Percentiles rank a stretch among this genome's conserved stretches.
These are phyloP conservation scores for Drosophila pruinosa DNA, from an alignment of 1,140 invertebrate species.

Conservation along the genomic window DNA sequence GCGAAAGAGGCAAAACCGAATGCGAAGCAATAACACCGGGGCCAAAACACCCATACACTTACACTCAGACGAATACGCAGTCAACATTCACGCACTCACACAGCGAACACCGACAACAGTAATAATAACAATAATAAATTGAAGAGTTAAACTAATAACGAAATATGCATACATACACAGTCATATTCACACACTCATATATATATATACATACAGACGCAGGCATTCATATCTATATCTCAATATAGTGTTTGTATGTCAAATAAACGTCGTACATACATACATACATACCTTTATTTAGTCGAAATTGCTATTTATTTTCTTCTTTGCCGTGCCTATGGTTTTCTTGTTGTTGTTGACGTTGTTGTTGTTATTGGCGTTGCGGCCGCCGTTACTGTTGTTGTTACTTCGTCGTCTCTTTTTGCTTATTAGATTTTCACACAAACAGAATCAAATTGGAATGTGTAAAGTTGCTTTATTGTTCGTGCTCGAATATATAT, in stretches of 20 bases:
- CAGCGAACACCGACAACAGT: conserved; percentile 22
- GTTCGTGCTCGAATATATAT: conserved; percentile 8
- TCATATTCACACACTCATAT: not conserved
- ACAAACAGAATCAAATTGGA: conserved; percentile 68
- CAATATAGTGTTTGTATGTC: conserved; percentile 34
- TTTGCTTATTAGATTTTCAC: conserved; percentile 67
- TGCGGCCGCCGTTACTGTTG: conserved; percentile 19
- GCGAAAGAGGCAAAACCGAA: conserved; percentile 29
- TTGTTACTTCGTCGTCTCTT: conserved; percentile 35
- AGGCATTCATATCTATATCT: conserved; percentile 27
- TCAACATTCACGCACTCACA: conserved; percentile 22
- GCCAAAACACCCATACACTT: conserved; percentile 24
- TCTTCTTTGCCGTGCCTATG: conserved; percentile 62
- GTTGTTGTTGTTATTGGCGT: conserved; percentile 41
- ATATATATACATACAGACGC: not conserved
- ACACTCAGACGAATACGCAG: not conserved
- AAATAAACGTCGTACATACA: conserved; percentile 49
- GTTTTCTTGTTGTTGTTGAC: conserved; percentile 32
- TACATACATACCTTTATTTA: conserved; percentile 73
- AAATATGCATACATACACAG: conserved; percentile 42
- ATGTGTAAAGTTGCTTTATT: conserved; percentile 66
- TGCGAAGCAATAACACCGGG: conserved; percentile 26
- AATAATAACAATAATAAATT: conserved; percentile 80
- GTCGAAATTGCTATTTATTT: conserved; percentile 76
- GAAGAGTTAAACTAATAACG: conserved; percentile 80